Evolutionary conservation across 2,797 vertebrate species (phyloP), one percentile per base, ranked within the genome.

Genomic region (Rachycentron canadum): DNA sequence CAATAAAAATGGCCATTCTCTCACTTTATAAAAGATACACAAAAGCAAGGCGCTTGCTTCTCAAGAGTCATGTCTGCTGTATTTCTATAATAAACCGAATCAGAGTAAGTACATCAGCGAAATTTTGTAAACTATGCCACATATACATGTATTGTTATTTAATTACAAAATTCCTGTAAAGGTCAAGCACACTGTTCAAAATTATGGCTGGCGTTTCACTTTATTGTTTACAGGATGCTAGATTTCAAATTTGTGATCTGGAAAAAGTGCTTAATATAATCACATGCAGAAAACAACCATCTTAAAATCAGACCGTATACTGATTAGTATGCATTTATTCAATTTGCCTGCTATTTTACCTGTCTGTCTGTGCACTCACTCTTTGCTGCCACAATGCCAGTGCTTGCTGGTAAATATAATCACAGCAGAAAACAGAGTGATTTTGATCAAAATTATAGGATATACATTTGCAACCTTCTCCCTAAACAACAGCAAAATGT

Each of bases 301-400:
- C 47, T 41, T 62, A 25, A 26, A 77, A 67, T 70, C 14, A 30
- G 23, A 56, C 30, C 13, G 41, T 64, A 73, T 60, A 32, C 65
- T 73, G 69, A 88, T 82, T 70, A 79, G 55, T 57, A 56, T 55
- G 38, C 79, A 83, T 86, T 49, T 82, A 90, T 88, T 81, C 7
- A 32, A 73, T 78, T 49, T 73, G 62, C 62, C 73, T 2, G 53
- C 70, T 77, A 74, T 65, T 82, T 82, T 67, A 70, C 79, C 78
- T 76, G 77, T 75, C 12, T 36, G 38, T 73, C 30, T 26, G 25
- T 66, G 61, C 55, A 67, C 57, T 57, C 14, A 36, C 36, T 66
- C 53, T 80, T 72, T 68, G 38, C 53, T 43, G 26, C 53, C 55
- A 57, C 89, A 87, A 88, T 81, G 82, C 41, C 65, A 83, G 56